Evolutionary conservation across 2,888 invertebrate genomes (phyloP), one percentile per base, ranked within the genome.

Genomic region (Nomada ferruginata): DNA sequence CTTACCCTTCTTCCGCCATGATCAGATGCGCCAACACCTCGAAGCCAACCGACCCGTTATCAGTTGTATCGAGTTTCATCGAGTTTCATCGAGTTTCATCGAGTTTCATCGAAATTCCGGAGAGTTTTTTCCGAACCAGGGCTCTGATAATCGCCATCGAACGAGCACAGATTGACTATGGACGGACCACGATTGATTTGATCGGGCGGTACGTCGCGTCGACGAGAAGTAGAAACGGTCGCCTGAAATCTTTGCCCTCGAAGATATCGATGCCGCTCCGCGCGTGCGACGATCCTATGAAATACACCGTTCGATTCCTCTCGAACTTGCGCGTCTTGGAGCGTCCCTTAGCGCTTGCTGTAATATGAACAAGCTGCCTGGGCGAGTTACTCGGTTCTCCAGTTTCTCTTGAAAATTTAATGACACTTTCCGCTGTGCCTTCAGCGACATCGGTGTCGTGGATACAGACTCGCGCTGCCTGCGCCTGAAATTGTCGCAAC

Each of bases 1-100:
- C 83, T 66, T 57, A 75, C 55, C 63, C 76, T 59, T 65, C 64
- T 59, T 42, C 10, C 53, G 44, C 20, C 1, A 15, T 47, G 20
- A 0, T 10, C 11, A 15, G 10, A 15, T 42, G 59, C 44, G 42
- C 23, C 29, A 0, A 11, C 61, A 76, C 55, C 57, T 52, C 50
- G 42, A 76, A 57, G 61, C 26, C 64, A 11, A 42, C 15, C 72
- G 18, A 3, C n/a, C 23, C n/a, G 53, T 66, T 65, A 75, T 78
- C 66, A 68, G 66, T 63, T 59, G 66, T 44, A 18, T 74, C 60
- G 11, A 23, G 60, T 50, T 50, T 15, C 10, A 7, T 15, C 36
- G 36, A 36, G n/a, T 63, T 59, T 74, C 44, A 18, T 74, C 60
- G 11, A 23, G 60, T 63, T 59, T 74, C 44, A 18, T 74, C 60